These are phyloP conservation scores for Gallinago undulata DNA, from an alignment of 2,113 vertebrate genomes.

Conservation along the genomic window DNA sequence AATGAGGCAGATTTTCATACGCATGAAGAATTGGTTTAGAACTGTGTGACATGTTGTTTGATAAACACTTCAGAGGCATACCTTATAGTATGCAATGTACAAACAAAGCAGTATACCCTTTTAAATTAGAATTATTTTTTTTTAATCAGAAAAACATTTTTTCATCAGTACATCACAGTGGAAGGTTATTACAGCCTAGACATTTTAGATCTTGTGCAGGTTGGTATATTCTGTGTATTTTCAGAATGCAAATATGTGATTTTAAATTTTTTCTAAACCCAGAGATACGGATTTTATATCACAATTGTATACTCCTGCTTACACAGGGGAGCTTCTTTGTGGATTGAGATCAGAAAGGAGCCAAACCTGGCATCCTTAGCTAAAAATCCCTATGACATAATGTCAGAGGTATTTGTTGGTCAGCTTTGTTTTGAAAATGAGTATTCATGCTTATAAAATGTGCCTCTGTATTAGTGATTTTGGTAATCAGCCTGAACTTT, in stretches of 20 bases:
- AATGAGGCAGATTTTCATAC: slow-evolving; percentile 6
- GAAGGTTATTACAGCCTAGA: neutral
- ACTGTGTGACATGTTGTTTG: slow-evolving; percentile 23
- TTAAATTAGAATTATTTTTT: neutral
- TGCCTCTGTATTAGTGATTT: neutral
- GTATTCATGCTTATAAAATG: neutral
- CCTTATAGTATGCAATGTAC: neutral
- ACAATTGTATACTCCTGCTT: neutral
- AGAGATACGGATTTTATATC: neutral
- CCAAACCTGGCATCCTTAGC: neutral
- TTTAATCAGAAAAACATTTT: neutral
- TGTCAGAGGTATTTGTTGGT: neutral
- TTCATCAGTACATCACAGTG: neutral
- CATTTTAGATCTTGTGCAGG: neutral
- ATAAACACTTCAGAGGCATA: slow-evolving; percentile 42
- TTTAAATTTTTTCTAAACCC: neutral
- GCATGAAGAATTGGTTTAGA: slow-evolving; percentile 38
- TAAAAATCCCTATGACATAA: neutral
- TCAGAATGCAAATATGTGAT: neutral
- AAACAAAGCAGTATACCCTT: neutral
- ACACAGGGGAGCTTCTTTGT: neutral
- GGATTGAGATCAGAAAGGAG: neutral
- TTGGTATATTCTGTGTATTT: neutral
- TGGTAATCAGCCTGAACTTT: neutral
- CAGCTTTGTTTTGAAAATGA: neutral